Percentiles rank a stretch among this genome's conserved stretches.
phyloP scores from a whole-genome alignment of 1,140 invertebrate species.

The Sitobion miscanthi region DNA sequence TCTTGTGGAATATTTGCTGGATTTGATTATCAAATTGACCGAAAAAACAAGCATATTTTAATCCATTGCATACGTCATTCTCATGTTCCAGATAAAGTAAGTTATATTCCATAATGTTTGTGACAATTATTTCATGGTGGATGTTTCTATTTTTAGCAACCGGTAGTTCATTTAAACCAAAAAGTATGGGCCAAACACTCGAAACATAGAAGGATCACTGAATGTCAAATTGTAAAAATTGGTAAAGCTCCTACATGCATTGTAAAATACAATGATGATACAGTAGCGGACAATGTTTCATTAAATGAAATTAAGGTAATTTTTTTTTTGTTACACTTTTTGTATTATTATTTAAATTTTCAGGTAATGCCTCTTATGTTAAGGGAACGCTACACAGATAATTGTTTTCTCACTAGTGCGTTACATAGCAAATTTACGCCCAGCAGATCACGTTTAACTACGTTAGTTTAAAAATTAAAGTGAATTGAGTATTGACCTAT shows the following conservation, averaged over 20 bases:
- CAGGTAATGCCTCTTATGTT: neutral
- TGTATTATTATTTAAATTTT: neutral
- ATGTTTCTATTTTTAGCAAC: neutral
- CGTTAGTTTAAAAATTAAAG: no score
- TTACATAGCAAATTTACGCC: no score
- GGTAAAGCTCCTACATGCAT: neutral
- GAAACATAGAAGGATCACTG: neutral
- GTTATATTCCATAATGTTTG: neutral
- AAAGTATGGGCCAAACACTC: conserved; percentile 8
- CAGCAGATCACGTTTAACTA: no score
- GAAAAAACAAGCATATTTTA: neutral
- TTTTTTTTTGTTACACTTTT: neutral
- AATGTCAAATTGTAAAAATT: neutral
- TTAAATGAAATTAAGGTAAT: conserved; percentile 4
- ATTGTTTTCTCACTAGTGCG: no score
- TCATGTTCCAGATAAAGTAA: conserved; percentile 15
- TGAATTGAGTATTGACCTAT: no score
- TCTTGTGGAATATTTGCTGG: conserved; percentile 66
- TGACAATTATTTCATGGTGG: neutral
- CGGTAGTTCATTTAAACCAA: conserved; percentile 21
- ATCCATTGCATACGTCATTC: conserved; percentile 11
- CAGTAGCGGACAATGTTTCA: neutral
- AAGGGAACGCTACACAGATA: no score
- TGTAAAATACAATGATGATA: neutral
- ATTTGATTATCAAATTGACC: conserved; percentile 61